Evolutionary conservation across 2,888 invertebrate species (phyloP), one percentile per base, ranked within the genome.

Genomic region (Euspilapteryx auroguttella): DNA sequence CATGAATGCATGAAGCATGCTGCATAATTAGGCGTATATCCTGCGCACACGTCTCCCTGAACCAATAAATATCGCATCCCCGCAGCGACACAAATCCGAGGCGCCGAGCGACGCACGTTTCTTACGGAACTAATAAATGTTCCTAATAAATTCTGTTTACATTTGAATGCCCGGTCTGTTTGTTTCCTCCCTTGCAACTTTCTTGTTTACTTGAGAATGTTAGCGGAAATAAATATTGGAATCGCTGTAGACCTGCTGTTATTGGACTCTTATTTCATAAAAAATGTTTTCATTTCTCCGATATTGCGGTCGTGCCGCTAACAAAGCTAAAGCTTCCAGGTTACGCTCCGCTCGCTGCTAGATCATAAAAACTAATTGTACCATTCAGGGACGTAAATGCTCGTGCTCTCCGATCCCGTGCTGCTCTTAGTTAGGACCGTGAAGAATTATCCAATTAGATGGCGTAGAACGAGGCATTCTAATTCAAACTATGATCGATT

Each of bases 41-140:
- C 64, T 59, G 62, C 52, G 46, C 48, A 45, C 55, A 52, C 57
- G 55, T 49, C 52, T 26, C 32, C 50, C 49, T 45, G 47, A 50
- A 55, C 53, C 61, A 66, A 63, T 63, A 64, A 63, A 63, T 52
- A 55, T 51, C 38, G 46, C 54, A 52, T 56, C 66, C 59, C 59
- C 52, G 53, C 52, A 42, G 48, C 45, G 46, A 45, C 54, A 61
- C 55, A 61, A 62, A 61, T 58, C 58, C 58, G 52, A 40, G 44
- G 37, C 51, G 45, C 52, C 44, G 29, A 29, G 25, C 25, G 29
- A 29, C 51, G 54, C 54, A 49, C 51, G 52, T 53, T 58, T 52
- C 59, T 58, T 61, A 56, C 59, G 47, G 51, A 68, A 59, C 55
- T 58, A 66, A 71, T 66, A 65, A 62, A 66, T 55, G 50, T 58